A percentile compares a stretch with the other conserved stretches of the same genome.
Conservation (phyloP, 1,140 invertebrate species). For the Latrodectus geometricus region DNA sequence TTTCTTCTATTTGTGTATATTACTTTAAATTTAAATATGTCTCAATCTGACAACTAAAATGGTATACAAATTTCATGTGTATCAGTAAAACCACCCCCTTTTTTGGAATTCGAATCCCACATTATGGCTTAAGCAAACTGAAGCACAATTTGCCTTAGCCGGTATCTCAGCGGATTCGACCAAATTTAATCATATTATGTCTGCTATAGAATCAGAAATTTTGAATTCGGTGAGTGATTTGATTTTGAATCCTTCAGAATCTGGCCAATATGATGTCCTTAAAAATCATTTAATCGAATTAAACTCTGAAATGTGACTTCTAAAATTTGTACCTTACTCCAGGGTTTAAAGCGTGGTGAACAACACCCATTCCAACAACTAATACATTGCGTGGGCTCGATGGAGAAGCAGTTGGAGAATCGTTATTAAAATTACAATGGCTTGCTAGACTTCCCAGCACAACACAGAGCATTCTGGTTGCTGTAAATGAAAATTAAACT, state of each 20-base stretch:
- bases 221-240: conserved; percentile 13
- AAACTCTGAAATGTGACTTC: background rate
- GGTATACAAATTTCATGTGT: no score
- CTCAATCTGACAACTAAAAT: no score
- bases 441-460: no score
- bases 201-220: conserved; percentile 20
- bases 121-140: no score
- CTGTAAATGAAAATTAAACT: background rate
- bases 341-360: conserved; percentile 1
- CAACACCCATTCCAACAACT: conserved; percentile 18
- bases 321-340: background rate
- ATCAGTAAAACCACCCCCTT: no score
- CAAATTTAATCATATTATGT: conserved; percentile 61
- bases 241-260: no score
- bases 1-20: no score
- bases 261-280: background rate
- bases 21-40: no score
- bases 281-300: conserved; percentile 6
- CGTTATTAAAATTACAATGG: conserved; percentile 7
- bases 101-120: no score
- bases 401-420: no score
- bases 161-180: conserved; percentile 51
- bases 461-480: no score
- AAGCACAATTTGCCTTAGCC: conserved; percentile 61
- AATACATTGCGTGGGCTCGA: background rate